These are phyloP conservation scores for Hippoglossus stenolepis DNA, from an alignment of 2,113 vertebrate species.

Conservation along the genomic window DNA sequence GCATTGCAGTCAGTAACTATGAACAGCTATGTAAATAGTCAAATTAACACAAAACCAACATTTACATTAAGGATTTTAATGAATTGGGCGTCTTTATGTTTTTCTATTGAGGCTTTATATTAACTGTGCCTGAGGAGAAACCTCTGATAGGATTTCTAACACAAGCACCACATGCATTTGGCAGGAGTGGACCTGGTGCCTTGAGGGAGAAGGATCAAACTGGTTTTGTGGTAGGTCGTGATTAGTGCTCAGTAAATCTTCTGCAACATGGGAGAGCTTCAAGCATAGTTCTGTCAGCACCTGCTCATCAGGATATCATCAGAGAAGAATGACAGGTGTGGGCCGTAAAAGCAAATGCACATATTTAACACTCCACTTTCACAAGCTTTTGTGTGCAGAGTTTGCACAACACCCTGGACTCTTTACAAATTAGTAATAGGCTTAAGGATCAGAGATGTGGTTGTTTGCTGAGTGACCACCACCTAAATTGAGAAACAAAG, in stretches of 20 bases:
- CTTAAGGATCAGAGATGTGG: slow-evolving; percentile 20
- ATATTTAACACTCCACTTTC: neutral
- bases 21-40: neutral
- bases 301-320: neutral
- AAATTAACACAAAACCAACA: neutral
- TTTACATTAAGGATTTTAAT: neutral
- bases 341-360: neutral
- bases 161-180: neutral
- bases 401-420: neutral
- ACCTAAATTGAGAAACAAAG: slow-evolving; percentile 18
- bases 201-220: neutral
- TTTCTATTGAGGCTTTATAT: neutral
- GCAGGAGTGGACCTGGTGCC: neutral
- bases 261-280: neutral
- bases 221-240: neutral
- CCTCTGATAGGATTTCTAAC: neutral
- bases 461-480: slow-evolving; percentile 17
- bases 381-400: neutral
- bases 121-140: neutral
- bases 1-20: neutral
- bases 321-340: neutral
- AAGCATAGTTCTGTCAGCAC: neutral
- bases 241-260: neutral
- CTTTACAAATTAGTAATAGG: slow-evolving; percentile 18
- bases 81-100: neutral